Percentiles rank a stretch among this genome's conserved stretches.
These are phyloP conservation scores for Mythimna loreyi DNA, from an alignment of 2,888 invertebrate species.

Conservation along the genomic window DNA sequence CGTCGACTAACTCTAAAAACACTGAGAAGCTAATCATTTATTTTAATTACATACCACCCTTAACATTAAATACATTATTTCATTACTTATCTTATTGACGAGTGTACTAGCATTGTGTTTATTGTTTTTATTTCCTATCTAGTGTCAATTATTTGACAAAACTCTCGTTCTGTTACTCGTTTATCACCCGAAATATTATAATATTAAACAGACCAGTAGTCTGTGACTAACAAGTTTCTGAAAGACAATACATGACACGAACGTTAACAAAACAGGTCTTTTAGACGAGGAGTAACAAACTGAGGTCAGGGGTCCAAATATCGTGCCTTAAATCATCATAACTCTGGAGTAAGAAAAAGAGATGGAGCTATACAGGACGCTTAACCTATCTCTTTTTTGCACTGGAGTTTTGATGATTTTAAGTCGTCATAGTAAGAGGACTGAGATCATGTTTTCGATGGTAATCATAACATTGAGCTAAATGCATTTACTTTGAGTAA, in stretches of 20 bases:
- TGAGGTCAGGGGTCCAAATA: slow-evolving; percentile 23
- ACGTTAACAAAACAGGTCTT: slow-evolving; percentile 54
- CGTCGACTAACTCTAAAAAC: slow-evolving; percentile 91
- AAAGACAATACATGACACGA: slow-evolving; percentile 56
- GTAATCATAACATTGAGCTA: slow-evolving; percentile 40
- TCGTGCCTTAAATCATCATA: no score
- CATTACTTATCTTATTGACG: slow-evolving; percentile 79
- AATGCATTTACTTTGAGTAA: slow-evolving; percentile 33
- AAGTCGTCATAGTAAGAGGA: no score
- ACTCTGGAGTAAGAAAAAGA: no score
- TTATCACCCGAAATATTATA: slow-evolving; percentile 85
- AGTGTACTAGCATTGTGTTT: slow-evolving; percentile 84
- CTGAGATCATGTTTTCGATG: slow-evolving; percentile 25
- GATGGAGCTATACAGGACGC: no score
- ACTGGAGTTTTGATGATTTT: no score
- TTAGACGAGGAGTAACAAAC: slow-evolving; percentile 52
- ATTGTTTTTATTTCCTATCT: slow-evolving; percentile 88
- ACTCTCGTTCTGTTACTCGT: slow-evolving; percentile 81
- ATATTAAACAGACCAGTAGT: slow-evolving; percentile 60
- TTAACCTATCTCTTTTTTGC: no score
- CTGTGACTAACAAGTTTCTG: slow-evolving; percentile 56
- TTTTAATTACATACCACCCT: slow-evolving; percentile 75
- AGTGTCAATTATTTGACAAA: slow-evolving; percentile 79
- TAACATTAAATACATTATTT: slow-evolving; percentile 73
- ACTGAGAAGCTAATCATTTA: slow-evolving; percentile 88